Evolutionary conservation across 2,113 vertebrate genomes (phyloP), one percentile per base, ranked within the genome.

Genomic region (Axis porcinus): DNA sequence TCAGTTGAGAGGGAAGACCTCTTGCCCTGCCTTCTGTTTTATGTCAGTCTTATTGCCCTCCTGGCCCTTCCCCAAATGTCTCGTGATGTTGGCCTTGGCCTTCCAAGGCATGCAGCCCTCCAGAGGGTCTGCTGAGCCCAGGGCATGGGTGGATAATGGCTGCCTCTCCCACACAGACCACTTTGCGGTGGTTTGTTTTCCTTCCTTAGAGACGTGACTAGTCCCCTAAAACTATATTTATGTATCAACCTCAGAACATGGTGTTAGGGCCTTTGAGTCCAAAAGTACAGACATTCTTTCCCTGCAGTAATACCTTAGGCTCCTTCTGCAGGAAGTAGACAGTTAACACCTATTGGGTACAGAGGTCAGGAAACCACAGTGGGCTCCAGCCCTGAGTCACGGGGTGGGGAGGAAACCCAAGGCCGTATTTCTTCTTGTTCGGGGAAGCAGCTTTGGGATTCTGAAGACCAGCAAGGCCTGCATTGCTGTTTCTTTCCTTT

Each of bases 191-290:
- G 3, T 76, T 74, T 33, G 9, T 58, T 50, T 54, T 45, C 55
- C 64, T 52, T 94, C 81, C 52, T 92, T 25, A 83, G 43, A 47
- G 64, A 86, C 5, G 25, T 3, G 19, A 43, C 23, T n/a, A 55
- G n/a, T 83, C 21, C 43, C n/a, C 9, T n/a, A n/a, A 70, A 88
- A 87, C 55, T 16, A 2, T 40, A 43, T 62, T 95, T 76, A 25
- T 0, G 7, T 58, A 25, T 40, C 45, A 40, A 70, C 43, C 30
- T 93, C 89, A 45, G 70, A 81, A 85, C n/a, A 17, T 8, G 67
- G 30, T 54, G 15, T 55, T 55, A 16, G 11, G n/a, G n/a, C 43
- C 93, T 52, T 43, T 60, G 95, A 96, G 17, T 87, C 64, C 55
- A 45, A 87, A 92, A 81, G 15, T 58, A 43, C 43, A 91, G 43